Evolutionary conservation across 2,888 invertebrate species (phyloP).

Genomic region (Orthosia gracilis): DNA sequence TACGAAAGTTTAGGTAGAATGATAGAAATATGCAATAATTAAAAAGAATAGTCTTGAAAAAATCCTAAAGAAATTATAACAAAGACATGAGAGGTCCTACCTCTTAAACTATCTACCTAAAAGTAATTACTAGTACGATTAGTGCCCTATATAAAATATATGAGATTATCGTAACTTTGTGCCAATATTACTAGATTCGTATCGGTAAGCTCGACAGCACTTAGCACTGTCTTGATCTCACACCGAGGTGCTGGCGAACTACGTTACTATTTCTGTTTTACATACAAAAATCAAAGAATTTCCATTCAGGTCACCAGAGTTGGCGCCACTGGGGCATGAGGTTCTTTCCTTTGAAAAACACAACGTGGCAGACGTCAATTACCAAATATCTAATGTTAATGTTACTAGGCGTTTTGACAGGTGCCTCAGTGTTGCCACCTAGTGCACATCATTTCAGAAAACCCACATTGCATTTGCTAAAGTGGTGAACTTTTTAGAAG

Average conservation of each 20-base stretch:
- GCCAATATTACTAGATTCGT: constrained; percentile 59
- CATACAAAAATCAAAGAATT: constrained; percentile 2
- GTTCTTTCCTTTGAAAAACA: too few relatives aligned
- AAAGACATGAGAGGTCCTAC: constrained; percentile 50
- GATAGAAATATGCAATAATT: constrained; percentile 36
- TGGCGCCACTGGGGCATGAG: too few relatives aligned
- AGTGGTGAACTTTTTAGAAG: not conserved
- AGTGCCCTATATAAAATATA: constrained; percentile 60
- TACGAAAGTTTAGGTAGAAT: constrained; percentile 27
- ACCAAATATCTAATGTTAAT: too few relatives aligned
- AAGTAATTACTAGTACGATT: constrained; percentile 43
- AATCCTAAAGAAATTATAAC: constrained; percentile 1
- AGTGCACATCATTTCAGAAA: too few relatives aligned
- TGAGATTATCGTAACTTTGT: constrained; percentile 52
- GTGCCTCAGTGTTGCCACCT: too few relatives aligned
- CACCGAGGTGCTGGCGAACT: constrained; percentile 14
- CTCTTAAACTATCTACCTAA: constrained; percentile 27
- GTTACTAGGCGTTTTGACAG: too few relatives aligned
- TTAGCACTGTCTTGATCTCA: constrained; percentile 48
- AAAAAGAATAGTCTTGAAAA: constrained; percentile 23
- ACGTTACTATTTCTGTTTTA: constrained; percentile 22
- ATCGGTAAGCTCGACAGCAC: constrained; percentile 34
- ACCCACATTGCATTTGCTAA: not conserved
- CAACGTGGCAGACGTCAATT: too few relatives aligned
- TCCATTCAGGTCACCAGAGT: too few relatives aligned